Percentiles rank a stretch among this genome's conserved stretches.
phyloP scores from a whole-genome alignment of 2,888 invertebrate species.

The Volucella inflata region DNA sequence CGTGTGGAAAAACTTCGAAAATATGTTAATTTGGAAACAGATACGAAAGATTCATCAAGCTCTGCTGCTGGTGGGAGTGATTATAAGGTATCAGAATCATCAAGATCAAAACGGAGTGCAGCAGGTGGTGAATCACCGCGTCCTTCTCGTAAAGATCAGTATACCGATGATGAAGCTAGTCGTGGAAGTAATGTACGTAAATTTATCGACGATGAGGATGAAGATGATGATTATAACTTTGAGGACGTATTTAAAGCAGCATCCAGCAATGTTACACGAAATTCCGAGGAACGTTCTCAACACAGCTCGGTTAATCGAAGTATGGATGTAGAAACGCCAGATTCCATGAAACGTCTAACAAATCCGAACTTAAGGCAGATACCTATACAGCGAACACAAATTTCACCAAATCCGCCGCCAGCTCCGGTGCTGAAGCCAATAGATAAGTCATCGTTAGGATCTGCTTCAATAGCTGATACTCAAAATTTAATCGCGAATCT shows the following conservation, averaged over 20 bases:
- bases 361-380: slow-evolving; percentile 45
- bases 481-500: slow-evolving; percentile 87
- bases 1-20: slow-evolving; percentile 91
- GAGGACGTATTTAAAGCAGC: slow-evolving; percentile 92
- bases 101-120: slow-evolving; percentile 54
- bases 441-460: slow-evolving; percentile 39
- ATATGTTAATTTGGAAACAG: slow-evolving; percentile 87
- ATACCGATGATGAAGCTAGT: slow-evolving; percentile 77
- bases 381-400: slow-evolving; percentile 23
- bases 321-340: slow-evolving; percentile 26
- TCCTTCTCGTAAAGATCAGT: slow-evolving; percentile 74
- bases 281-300: slow-evolving; percentile 81
- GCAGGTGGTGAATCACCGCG: slow-evolving; percentile 62
- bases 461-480: slow-evolving; percentile 85
- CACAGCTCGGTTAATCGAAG: slow-evolving; percentile 14
- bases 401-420: slow-evolving; percentile 29
- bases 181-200: slow-evolving; percentile 78
- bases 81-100: slow-evolving; percentile 61
- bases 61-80: slow-evolving; percentile 39
- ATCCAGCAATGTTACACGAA: slow-evolving; percentile 88
- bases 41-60: slow-evolving; percentile 49
- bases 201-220: slow-evolving; percentile 87
- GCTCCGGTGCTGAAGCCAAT: slow-evolving; percentile 71
- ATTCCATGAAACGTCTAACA: slow-evolving; percentile 35
- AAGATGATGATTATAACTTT: slow-evolving; percentile 92